Percentiles rank a stretch among this genome's conserved stretches.
These are phyloP conservation scores for Drosophila biarmipes DNA, from an alignment of 1,140 invertebrate genomes.

Conservation along the genomic window DNA sequence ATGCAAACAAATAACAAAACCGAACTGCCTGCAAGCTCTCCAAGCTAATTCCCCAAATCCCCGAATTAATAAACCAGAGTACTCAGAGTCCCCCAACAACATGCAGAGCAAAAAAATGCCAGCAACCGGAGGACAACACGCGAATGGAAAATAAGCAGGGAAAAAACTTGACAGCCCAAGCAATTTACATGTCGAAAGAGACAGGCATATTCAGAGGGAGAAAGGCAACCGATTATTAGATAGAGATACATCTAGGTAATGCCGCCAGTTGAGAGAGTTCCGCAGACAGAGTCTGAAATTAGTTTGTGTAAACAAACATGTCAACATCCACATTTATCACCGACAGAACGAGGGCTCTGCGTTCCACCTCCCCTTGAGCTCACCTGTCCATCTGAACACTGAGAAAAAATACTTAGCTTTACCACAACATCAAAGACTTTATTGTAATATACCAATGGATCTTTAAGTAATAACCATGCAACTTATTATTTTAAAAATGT, in stretches of 20 bases:
- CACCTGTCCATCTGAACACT: slow-evolving; percentile 39
- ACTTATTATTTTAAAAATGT: too few relatives aligned
- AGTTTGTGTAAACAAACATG: slow-evolving; percentile 79
- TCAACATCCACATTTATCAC: slow-evolving; percentile 58
- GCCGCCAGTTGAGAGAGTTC: slow-evolving; percentile 21
- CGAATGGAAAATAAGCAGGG: slow-evolving; percentile 59
- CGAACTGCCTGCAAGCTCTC: slow-evolving; percentile 45
- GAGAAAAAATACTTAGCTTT: background rate
- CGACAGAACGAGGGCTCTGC: slow-evolving; percentile 29
- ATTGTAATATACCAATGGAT: too few relatives aligned
- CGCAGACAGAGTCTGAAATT: slow-evolving; percentile 53
- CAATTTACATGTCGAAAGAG: slow-evolving; percentile 56
- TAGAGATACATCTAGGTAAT: slow-evolving; percentile 39
- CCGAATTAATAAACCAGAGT: slow-evolving; percentile 81
- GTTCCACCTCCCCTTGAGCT: slow-evolving; percentile 26
- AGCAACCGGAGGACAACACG: slow-evolving; percentile 29
- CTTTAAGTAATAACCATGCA: too few relatives aligned
- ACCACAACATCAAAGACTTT: too few relatives aligned
- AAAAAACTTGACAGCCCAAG: slow-evolving; percentile 43
- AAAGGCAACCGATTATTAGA: slow-evolving; percentile 40
- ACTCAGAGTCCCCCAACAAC: slow-evolving; percentile 34
- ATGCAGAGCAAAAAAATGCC: slow-evolving; percentile 25
- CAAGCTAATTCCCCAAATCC: slow-evolving; percentile 80
- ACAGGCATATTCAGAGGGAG: slow-evolving; percentile 16
- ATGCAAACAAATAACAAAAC: slow-evolving; percentile 74